Evolutionary conservation across 2,797 vertebrate species (phyloP), one percentile per base, ranked within the genome.

Genomic region (Myotis myotis): DNA sequence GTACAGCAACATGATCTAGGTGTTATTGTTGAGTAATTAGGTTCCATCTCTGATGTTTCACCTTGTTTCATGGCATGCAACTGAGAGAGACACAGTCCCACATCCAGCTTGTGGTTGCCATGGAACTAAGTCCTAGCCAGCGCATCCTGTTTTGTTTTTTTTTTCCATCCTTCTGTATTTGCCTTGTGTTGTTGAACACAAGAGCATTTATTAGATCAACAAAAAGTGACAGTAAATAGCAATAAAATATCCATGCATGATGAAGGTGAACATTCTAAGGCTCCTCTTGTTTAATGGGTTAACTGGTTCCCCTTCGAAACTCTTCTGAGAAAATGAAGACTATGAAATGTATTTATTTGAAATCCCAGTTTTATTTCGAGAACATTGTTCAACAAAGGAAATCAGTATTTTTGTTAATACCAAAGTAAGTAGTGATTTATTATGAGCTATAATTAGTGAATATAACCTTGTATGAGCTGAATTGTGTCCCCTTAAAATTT

Each of bases 301-400:
- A 28, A 36, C 0, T 53, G 49, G 2, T 81, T 87, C 33, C 91
- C 47, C n/a, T 33, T 68, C 75, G 25, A 83, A 62, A 71, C 0
- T 51, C 4, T 33, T 55, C 38, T 55, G 20, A 93, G 55, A 74
- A 94, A 96, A 60, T 53, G 87, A 91, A 83, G 9, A 30, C 64
- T 33, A 47, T 19, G 25, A 79, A 92, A 25, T 94, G 80, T 66
- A 20, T 84, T 72, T 19, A 5, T 7, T 60, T 68, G 30, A 83
- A 68, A 36, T 60, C 15, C 17, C 49, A 88, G 55, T 9, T 93
- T 94, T 93, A 66, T 72, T 83, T 95, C 79, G 76, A 71, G 38
- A 49, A 41, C 8, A 38, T 2, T 8, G 6, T 53, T 78, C 30
- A 76, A 79, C 60, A 82, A 25, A 72, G 5, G 4, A 2, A 86